phyloP scores from a whole-genome alignment of 2,888 invertebrate species.

The Schizotus pectinicornis region DNA sequence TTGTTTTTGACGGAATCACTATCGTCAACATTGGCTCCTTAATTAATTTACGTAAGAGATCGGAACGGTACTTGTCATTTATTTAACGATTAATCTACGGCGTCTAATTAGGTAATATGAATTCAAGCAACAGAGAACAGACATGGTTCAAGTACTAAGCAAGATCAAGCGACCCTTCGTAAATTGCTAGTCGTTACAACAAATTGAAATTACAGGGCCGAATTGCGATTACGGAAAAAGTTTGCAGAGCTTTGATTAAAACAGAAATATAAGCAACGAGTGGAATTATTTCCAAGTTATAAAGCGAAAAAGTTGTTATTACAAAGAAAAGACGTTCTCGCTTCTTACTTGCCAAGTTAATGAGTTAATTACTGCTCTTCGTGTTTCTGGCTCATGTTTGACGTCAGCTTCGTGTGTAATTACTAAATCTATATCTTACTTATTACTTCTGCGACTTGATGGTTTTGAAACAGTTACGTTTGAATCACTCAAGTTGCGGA shows the following conservation, averaged over 20 bases:
- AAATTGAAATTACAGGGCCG: conserved; percentile 17
- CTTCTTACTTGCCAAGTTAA: conserved; percentile 8
- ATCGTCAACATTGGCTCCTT: neutral
- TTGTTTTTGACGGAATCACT: neutral
- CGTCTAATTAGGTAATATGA: conserved; percentile 18
- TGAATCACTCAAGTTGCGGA: too few species aligned
- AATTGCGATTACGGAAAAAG: conserved; percentile 10
- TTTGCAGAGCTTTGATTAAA: conserved; percentile 18
- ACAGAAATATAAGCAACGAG: conserved; percentile 8
- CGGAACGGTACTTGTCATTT: conserved; percentile 8
- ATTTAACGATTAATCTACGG: conserved; percentile 19
- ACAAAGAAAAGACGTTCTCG: conserved; percentile 1
- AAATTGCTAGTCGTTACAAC: conserved; percentile 15
- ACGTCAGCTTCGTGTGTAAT: neutral
- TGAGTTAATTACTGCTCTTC: conserved; percentile 14
- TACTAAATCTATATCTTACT: neutral
- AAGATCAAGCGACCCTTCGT: conserved; percentile 10
- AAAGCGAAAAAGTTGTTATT: conserved; percentile 1
- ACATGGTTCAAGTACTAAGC: conserved; percentile 13
- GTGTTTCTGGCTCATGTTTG: conserved; percentile 5
- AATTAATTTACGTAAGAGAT: conserved; percentile 4
- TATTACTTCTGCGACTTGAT: too few species aligned
- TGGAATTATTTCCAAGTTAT: conserved; percentile 6
- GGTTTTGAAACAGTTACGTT: too few species aligned
- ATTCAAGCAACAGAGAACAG: conserved; percentile 7